Evolutionary conservation across 2,888 invertebrate species (phyloP).

Genomic region (Muscina levida): DNA sequence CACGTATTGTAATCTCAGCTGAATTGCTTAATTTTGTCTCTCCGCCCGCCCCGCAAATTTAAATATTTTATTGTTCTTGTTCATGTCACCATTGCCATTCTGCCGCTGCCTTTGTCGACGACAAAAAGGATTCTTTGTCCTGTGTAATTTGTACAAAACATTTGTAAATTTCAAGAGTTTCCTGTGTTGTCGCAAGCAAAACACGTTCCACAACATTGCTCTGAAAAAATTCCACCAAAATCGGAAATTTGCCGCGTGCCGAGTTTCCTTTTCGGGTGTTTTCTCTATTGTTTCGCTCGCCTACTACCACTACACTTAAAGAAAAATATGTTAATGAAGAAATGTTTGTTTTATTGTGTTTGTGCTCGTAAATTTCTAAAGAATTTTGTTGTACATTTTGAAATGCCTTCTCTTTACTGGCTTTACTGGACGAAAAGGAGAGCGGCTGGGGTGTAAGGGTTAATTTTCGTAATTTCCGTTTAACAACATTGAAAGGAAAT

Average conservation of each 20-base stretch:
- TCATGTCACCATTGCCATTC: no score
- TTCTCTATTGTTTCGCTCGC: conserved; percentile 1
- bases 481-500: background rate
- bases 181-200: background rate
- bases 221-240: background rate
- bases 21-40: background rate
- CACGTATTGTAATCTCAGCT: conserved; percentile 8
- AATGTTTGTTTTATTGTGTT: conserved; percentile 24
- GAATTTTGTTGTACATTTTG: conserved; percentile 7
- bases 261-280: background rate
- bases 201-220: background rate
- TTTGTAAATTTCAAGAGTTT: background rate
- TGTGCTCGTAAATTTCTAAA: conserved; percentile 15
- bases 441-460: background rate
- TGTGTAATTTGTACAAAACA: no score
- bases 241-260: conserved; percentile 3
- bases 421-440: background rate
- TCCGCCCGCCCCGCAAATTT: background rate
- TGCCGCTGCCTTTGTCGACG: no score
- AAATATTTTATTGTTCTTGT: no score
- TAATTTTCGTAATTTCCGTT: conserved; percentile 16
- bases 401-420: background rate
- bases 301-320: conserved; percentile 12
- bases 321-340: conserved; percentile 42
- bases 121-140: no score